These are phyloP conservation scores for Endotricha flammealis DNA, from an alignment of 2,888 invertebrate genomes.

Conservation along the genomic window DNA sequence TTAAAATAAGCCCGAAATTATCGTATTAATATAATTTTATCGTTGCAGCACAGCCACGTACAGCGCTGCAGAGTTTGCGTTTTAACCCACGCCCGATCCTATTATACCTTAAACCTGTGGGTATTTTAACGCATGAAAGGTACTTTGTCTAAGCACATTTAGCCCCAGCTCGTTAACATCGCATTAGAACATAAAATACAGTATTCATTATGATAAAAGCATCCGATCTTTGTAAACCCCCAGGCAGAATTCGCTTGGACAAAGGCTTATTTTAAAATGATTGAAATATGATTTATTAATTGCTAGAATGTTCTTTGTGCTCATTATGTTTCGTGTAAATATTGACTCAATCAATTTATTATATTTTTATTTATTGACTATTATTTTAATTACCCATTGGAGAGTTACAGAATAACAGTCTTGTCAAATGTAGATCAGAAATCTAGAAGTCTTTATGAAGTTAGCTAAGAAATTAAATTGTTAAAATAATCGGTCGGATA, in stretches of 20 bases:
- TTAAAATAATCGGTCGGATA: no score
- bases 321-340: no score
- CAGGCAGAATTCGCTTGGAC: background rate
- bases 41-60: slow-evolving; percentile 15
- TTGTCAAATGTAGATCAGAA: no score
- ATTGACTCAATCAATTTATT: no score
- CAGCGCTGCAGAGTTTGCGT: slow-evolving; percentile 11
- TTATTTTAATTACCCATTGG: no score
- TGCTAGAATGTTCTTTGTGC: no score
- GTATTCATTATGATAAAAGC: slow-evolving; percentile 35
- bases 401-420: no score
- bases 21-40: background rate
- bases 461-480: no score
- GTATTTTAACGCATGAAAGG: slow-evolving; percentile 8
- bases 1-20: no score
- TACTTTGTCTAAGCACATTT: slow-evolving; percentile 27
- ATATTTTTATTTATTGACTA: no score
- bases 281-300: slow-evolving; percentile 1
- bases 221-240: slow-evolving; percentile 25
- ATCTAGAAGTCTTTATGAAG: no score
- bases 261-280: background rate
- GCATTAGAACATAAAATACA: slow-evolving; percentile 36
- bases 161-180: slow-evolving; percentile 38
- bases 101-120: background rate
- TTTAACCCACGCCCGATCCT: background rate